Conservation (phyloP, 2,888 invertebrate species). For the Papilio gigon region DNA sequence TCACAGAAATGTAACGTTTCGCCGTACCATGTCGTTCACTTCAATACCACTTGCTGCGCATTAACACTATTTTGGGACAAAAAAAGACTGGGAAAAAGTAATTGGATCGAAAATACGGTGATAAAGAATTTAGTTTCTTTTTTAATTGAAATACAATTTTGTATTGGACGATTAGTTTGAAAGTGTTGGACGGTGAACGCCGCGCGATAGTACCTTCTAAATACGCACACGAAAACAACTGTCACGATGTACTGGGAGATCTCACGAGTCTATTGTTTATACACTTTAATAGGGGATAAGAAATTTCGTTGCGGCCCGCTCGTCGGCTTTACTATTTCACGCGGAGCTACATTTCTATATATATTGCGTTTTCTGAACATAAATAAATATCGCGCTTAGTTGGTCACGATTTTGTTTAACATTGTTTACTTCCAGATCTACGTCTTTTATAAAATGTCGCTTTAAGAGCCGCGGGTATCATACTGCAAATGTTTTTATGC, state of each 20-base stretch:
- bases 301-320: conserved; percentile 65
- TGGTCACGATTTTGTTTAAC: background rate
- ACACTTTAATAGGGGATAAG: conserved; percentile 66
- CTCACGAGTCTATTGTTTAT: conserved; percentile 78
- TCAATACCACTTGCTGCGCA: conserved; percentile 55
- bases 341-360: conserved; percentile 50
- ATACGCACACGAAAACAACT: conserved; percentile 51
- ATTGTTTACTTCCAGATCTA: background rate
- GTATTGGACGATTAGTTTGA: conserved; percentile 46
- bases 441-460: background rate
- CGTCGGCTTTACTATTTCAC: conserved; percentile 73
- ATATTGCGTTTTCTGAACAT: conserved; percentile 15
- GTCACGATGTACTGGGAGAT: conserved; percentile 58
- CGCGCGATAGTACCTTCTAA: conserved; percentile 40
- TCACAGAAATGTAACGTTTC: conserved; percentile 67
- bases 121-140: conserved; percentile 18
- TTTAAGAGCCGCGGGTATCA: background rate
- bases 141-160: conserved; percentile 12
- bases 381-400: conserved; percentile 1
- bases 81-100: conserved; percentile 11
- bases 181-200: conserved; percentile 16
- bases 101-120: conserved; percentile 4
- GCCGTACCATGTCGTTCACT: conserved; percentile 57
- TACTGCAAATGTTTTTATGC: background rate
- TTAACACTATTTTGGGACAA: conserved; percentile 44